Evolutionary conservation across 2,113 vertebrate species (phyloP).

Genomic region (Scomber colias): DNA sequence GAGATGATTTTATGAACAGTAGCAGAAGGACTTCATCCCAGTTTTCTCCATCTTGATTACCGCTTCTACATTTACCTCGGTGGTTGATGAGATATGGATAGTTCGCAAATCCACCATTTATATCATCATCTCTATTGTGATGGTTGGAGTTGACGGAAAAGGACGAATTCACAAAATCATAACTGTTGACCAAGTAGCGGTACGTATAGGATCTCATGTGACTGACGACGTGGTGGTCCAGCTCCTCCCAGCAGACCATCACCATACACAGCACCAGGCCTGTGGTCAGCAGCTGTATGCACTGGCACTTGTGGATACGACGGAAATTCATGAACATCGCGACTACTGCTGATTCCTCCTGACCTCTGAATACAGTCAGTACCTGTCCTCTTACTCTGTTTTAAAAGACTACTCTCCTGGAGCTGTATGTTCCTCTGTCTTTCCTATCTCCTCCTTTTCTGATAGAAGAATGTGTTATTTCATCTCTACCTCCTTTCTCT

Average conservation of each 20-base stretch:
- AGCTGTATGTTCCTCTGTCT: not conserved
- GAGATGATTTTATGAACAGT: slow-evolving; percentile 92
- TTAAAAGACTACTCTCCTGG: not conserved
- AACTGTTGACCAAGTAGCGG: slow-evolving; percentile 93
- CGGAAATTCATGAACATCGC: slow-evolving; percentile 88
- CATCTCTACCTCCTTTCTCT: slow-evolving; percentile 23
- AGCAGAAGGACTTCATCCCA: slow-evolving; percentile 88
- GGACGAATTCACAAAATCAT: slow-evolving; percentile 89
- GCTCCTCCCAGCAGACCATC: slow-evolving; percentile 88
- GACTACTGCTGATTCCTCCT: not conserved
- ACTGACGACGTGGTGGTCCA: slow-evolving; percentile 88
- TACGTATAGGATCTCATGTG: slow-evolving; percentile 92
- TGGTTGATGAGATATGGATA: slow-evolving; percentile 92
- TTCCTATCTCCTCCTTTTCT: not conserved
- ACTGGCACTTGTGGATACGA: slow-evolving; percentile 88
- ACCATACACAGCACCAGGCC: slow-evolving; percentile 87
- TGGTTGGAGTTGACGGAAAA: slow-evolving; percentile 72
- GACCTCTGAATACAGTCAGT: not conserved
- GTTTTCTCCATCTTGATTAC: not conserved
- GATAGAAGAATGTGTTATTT: not conserved
- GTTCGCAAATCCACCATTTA: slow-evolving; percentile 33
- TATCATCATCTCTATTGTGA: not conserved
- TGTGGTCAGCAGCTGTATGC: slow-evolving; percentile 86
- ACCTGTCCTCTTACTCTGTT: slow-evolving; percentile 55
- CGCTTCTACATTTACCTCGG: slow-evolving; percentile 83